Base-by-base conservation (phyloP, 2,888 invertebrate genomes). In the Pycnomerus fuliginosus region DNA sequence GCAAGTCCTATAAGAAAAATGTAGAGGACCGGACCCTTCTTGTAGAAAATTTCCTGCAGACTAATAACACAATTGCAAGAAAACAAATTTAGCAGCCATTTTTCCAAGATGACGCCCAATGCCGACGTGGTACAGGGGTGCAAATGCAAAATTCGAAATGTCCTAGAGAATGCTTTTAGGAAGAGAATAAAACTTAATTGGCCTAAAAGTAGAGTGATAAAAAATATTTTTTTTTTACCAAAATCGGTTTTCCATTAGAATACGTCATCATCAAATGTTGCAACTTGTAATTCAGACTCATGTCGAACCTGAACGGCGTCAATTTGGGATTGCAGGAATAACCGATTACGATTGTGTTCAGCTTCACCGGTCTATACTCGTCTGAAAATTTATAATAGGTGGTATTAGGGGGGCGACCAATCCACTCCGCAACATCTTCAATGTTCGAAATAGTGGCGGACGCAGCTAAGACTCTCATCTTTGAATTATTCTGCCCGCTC, bases 391-490 rank as follows among this genome's bases (percentile, higher is more conserved):
- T 80, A 53, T 76, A 76, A 62, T 67, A 76, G 44, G 76, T 76
- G 16, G 79, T 79, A 45, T 69, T 70, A 2, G 71, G 64, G 2
- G 52, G 54, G 3, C 71, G 75, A 0, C 82, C 79, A 1, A 90
- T 71, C 89, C 89, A 90, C 22, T 75, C 72, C 0, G 85, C 83
- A 13, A 88, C 78, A 64, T 90, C 90, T 54, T 83, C 80, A 16
- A 84, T 82, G 63, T 90, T 90, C 29, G 85, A 82, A 44, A 89
- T 80, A 0, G 89, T 89, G 1, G 90, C 90, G 0, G 90, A 90
- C 0, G 85, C 81, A 0, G 87, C 88, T 3, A 90, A 70, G 65
- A 89, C 87, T 58, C 90, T 68, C 16, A 82, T 61, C 44, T 50
- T 46, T 27, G 29, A 37, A 30, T 47, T 43, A 23, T 25, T 22